Conservation (phyloP, 2,113 vertebrate species). For the Artemisiospiza belli region DNA sequence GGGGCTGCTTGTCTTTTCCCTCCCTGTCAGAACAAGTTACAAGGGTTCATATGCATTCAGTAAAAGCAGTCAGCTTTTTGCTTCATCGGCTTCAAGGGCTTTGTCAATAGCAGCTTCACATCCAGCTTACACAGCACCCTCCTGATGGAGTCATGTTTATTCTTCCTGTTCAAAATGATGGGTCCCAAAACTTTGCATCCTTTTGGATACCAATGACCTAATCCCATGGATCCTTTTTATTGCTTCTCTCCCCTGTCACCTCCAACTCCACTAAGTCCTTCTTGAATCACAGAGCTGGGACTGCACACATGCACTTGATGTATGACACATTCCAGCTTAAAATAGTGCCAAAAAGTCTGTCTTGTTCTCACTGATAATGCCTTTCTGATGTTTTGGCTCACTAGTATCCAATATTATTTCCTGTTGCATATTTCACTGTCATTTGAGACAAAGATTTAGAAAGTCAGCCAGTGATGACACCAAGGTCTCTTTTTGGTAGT, state of each 20-base stretch:
- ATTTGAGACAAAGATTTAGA: background rate
- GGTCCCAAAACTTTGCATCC: background rate
- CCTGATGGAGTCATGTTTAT: background rate
- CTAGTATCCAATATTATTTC: background rate
- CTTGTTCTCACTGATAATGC: background rate
- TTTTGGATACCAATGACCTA: background rate
- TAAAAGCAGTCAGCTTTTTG: background rate
- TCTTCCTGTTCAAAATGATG: background rate
- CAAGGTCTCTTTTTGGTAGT: background rate
- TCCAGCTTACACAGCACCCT: background rate
- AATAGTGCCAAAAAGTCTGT: background rate
- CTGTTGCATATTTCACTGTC: background rate
- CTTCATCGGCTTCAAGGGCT: background rate
- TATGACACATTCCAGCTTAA: background rate
- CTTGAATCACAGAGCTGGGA: background rate
- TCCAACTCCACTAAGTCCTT: background rate
- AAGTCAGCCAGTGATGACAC: background rate
- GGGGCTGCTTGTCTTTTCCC: background rate
- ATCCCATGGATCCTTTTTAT: background rate
- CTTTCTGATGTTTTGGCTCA: background rate
- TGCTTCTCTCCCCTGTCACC: fast-evolving
- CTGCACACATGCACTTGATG: background rate
- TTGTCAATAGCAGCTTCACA: background rate
- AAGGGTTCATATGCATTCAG: background rate
- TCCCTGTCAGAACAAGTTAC: background rate